Conservation (phyloP, 92 coral and sea anemone species). For the Actinostola sp. region DNA sequence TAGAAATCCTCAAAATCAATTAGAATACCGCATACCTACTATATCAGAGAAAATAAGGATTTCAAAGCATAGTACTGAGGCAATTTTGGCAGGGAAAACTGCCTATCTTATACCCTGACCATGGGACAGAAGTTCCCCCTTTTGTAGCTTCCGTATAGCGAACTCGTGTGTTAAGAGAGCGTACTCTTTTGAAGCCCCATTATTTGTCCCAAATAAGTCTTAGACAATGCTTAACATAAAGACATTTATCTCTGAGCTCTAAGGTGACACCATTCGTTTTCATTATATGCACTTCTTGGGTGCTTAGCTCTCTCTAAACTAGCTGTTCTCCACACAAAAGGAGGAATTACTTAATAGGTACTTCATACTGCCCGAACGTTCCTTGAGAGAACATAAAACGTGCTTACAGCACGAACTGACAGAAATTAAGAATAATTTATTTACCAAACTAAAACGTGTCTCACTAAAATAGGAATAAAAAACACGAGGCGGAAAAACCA, state of each 20-base stretch:
- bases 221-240: conserved; percentile 46
- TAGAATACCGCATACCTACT: conserved; percentile 8
- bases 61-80: background rate
- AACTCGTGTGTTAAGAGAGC: conserved; percentile 29
- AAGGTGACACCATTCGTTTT: conserved; percentile 25
- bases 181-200: conserved; percentile 17
- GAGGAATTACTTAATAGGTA: conserved; percentile 17
- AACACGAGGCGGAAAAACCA: conserved; percentile 27
- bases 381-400: conserved; percentile 41
- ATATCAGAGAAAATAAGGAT: background rate
- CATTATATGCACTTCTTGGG: conserved; percentile 9
- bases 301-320: conserved; percentile 18
- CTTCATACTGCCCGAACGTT: conserved; percentile 17
- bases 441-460: conserved; percentile 54
- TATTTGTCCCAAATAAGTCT: conserved; percentile 45
- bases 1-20: conserved; percentile 65
- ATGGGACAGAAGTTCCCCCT: conserved; percentile 40
- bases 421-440: conserved; percentile 60
- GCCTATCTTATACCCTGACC: conserved; percentile 8
- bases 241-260: conserved; percentile 37
- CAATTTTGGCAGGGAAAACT: background rate
- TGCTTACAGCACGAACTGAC: conserved; percentile 63
- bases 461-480: conserved; percentile 9
- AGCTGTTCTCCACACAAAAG: conserved; percentile 22
- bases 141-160: conserved; percentile 6